Base-by-base conservation (phyloP, 2,888 invertebrate genomes). In the Drosophila dives region DNA sequence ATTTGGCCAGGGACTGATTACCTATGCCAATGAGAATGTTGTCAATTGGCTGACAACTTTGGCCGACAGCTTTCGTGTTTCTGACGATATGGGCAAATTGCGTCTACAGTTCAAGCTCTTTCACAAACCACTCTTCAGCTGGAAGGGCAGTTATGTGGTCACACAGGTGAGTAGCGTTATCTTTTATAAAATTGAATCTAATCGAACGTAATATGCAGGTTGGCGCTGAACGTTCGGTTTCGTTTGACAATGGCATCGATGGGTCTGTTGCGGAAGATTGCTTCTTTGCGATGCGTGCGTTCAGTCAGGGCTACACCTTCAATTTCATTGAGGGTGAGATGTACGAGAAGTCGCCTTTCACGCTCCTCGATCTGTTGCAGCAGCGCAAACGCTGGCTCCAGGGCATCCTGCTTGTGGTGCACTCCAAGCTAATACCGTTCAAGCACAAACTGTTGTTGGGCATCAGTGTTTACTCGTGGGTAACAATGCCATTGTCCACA, bases 261-360 rank as follows among this genome's bases (percentile, higher is more conserved):
- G 99, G 99, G 26, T 98, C 98, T 1, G 97, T 99, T n/a, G 99
- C 99, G 26, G 99, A 99, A 93, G 99, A 99, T 93, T 99, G 98
- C 91, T 99, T 96, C 93, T 99, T 99, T 93, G 98, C 98, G 26
- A 99, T 99, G 98, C 96, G 97, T 78, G 99, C 99, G 4, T 98
- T 96, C 93, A 95, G 95, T 75, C 95, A 97, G 92, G 99, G 98
- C 33, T 99, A 97, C 92, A 95, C 96, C 26, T 99, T 99, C 93
- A 97, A 98, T 92, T 99, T 99, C 93, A 96, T 99, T 79, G 99
- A 99, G 92, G 99, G 99, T 56, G 99, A 99, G 94, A 99, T 99
- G 99, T 98, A 98, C 96, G 99, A 99, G 92, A 99, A 99, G 92
- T 98, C 98, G 8, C 99, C 99, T 4, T 99, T 99, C 92, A 97